Percentiles rank a stretch among this genome's conserved stretches.
phyloP scores from a whole-genome alignment of 2,797 vertebrate genomes.

The Emys orbicularis region DNA sequence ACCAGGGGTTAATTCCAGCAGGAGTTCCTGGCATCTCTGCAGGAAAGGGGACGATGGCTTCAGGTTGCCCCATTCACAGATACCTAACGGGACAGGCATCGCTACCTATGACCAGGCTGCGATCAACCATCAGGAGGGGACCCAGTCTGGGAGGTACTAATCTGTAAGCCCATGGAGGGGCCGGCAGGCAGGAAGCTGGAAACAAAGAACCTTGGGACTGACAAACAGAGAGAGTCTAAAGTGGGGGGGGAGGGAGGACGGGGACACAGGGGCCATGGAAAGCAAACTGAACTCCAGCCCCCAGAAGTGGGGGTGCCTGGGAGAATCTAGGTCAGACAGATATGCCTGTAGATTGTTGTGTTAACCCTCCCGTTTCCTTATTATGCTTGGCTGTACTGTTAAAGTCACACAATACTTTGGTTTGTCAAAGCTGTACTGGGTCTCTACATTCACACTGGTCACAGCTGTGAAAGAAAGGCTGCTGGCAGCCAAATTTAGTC shows the following conservation, averaged over 20 bases:
- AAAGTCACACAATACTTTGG: background rate
- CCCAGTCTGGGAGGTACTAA: no score
- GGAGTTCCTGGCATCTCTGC: no score
- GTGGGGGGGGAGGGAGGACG: background rate
- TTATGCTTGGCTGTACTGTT: background rate
- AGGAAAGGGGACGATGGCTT: no score
- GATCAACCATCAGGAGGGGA: no score
- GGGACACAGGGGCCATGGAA: background rate
- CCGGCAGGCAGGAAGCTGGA: no score
- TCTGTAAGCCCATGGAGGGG: no score
- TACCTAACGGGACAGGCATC: no score
- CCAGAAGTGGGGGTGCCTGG: background rate
- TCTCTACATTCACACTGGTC: background rate
- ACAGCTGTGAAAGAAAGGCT: background rate
- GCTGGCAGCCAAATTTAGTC: background rate
- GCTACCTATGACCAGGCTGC: no score
- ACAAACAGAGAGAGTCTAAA: background rate
- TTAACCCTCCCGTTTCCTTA: background rate
- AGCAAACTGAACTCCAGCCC: background rate
- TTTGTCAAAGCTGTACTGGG: background rate
- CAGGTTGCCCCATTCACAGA: no score
- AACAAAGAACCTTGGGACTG: no score
- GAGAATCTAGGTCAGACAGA: background rate
- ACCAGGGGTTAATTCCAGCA: no score
- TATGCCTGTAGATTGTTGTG: background rate